These are phyloP conservation scores for Heliconius hermathena DNA, from an alignment of 1,140 invertebrate species.

Conservation along the genomic window DNA sequence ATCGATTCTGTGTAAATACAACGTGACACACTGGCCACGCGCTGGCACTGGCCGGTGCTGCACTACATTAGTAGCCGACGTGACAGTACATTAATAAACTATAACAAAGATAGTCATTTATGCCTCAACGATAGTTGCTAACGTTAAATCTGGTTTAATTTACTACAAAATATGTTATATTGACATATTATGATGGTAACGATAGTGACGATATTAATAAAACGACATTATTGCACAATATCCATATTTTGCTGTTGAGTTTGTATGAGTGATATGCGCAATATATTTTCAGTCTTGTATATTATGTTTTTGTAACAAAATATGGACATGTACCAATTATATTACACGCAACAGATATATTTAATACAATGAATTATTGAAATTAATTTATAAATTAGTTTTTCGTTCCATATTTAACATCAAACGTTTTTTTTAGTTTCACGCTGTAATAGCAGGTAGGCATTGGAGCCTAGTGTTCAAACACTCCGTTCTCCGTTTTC, in stretches of 20 bases:
- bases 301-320: background rate
- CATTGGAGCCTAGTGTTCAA: too few relatives aligned
- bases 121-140: background rate
- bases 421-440: too few relatives aligned
- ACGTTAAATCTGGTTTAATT: constrained; percentile 1
- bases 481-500: too few relatives aligned
- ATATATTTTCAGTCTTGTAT: background rate
- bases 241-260: background rate
- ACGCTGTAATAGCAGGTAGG: too few relatives aligned
- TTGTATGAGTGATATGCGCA: background rate
- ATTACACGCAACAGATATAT: too few relatives aligned
- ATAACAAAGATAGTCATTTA: background rate
- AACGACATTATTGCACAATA: background rate
- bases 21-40: background rate
- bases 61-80: background rate
- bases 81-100: background rate
- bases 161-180: background rate
- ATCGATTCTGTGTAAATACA: background rate
- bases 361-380: too few relatives aligned
- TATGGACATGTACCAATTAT: background rate
- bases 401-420: too few relatives aligned
- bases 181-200: background rate
- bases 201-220: background rate
- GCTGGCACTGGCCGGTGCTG: too few relatives aligned
- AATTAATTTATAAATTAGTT: too few relatives aligned